phyloP scores from a whole-genome alignment of 2,797 vertebrate species.

The Argyrosomus regius region DNA sequence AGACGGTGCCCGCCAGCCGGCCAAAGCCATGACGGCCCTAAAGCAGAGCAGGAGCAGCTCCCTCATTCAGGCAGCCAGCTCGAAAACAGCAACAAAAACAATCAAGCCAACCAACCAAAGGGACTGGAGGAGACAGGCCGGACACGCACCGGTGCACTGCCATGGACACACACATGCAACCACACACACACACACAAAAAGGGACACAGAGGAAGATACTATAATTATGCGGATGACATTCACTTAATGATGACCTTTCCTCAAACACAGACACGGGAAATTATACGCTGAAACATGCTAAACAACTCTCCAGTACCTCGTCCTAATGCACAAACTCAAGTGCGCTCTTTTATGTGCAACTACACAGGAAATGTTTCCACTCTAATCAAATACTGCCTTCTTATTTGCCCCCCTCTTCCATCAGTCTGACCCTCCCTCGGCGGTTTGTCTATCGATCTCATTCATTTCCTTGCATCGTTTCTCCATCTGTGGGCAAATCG shows the following conservation, averaged over 20 bases:
- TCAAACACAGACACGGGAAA: slow-evolving; percentile 62
- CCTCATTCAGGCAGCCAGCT: slow-evolving; percentile 47
- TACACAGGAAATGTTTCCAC: slow-evolving; percentile 57
- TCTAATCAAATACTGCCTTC: slow-evolving; percentile 59
- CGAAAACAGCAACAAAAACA: slow-evolving; percentile 66
- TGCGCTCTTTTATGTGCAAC: slow-evolving; percentile 5
- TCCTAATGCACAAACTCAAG: slow-evolving; percentile 20
- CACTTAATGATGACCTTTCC: slow-evolving; percentile 67
- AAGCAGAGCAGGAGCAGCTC: slow-evolving; percentile 52
- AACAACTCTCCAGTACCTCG: slow-evolving; percentile 29
- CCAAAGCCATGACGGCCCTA: slow-evolving; percentile 59
- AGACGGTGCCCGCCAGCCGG: slow-evolving; percentile 79
- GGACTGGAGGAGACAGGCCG: slow-evolving; percentile 49
- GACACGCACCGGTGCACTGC: slow-evolving; percentile 49
- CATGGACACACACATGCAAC: slow-evolving; percentile 54
- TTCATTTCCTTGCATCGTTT: slow-evolving; percentile 56
- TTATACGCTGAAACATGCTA: slow-evolving; percentile 40
- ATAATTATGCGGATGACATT: slow-evolving; percentile 66
- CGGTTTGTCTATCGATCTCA: slow-evolving; percentile 55
- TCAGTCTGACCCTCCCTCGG: slow-evolving; percentile 22
- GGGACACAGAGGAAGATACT: slow-evolving; percentile 47
- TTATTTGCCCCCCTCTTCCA: slow-evolving; percentile 20
- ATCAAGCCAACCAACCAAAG: slow-evolving; percentile 50
- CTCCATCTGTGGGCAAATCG: slow-evolving; percentile 63
- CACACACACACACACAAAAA: slow-evolving; percentile 20